Base-by-base conservation (phyloP, 2,888 invertebrate species). In the Ypsolopha scabrella region DNA sequence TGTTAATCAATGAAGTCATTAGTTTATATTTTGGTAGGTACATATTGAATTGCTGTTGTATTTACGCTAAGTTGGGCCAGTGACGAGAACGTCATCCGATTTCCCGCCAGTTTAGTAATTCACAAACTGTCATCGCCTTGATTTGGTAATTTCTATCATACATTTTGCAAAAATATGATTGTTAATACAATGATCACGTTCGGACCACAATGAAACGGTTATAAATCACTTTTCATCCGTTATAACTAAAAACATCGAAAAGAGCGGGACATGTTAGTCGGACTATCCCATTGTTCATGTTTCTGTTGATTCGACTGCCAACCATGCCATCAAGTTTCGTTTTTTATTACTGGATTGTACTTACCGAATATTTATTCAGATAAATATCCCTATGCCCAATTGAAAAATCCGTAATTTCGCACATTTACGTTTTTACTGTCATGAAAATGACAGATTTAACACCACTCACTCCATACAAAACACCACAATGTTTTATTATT, bases 321-420 rank as follows among this genome's bases (percentile, higher is more conserved):
- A 39, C 10, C n/a, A 3, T 39, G 39, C 9, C 10, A 39, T 39
- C 2, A 39, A 39, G 11, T 39, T 39, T 39, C 9, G 39, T 39
- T 39, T 39, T 39, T 39, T 11, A 11, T 6, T 33, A 11, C 57
- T 62, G 60, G 48, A 57, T 37, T 43, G 53, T 53, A 90, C 92
- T 91, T 85, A 92, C 92, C 88, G 89, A 88, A 88, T 90, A 89
- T 87, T 89, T 90, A 86, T 87, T 87, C 63, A 81, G 72, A 78
- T 88, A 88, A 79, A 89, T 89, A 87, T 90, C 88, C 85, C 88
- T 88, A 83, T 89, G 91, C 88, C 90, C 88, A 72, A 87, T 77
- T 64, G 89, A 88, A 87, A 88, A 91, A 88, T 90, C 91, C 88
- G 89, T 88, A 82, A 91, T 88, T 88, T 92, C 89, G 85, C 89